These are phyloP conservation scores for Pachycephala philippinensis DNA, from an alignment of 2,113 vertebrate species.

Conservation along the genomic window DNA sequence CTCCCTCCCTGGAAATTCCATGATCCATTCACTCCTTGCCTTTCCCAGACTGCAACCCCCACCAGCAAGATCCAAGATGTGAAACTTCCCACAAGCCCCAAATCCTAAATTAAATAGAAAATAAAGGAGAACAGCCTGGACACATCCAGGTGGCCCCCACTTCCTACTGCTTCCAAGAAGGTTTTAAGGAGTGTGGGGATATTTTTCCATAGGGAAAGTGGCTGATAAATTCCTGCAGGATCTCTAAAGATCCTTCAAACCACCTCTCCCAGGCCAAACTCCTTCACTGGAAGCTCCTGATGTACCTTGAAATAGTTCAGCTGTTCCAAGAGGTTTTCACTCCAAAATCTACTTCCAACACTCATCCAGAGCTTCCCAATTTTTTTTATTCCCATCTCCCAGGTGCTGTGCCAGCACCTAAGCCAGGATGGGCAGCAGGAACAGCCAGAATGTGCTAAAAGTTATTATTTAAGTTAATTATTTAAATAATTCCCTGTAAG, in stretches of 20 bases:
- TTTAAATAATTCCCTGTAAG: background rate
- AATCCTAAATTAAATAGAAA: background rate
- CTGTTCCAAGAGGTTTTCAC: background rate
- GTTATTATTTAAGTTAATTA: background rate
- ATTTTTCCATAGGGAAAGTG: background rate
- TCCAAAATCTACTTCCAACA: background rate
- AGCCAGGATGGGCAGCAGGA: background rate
- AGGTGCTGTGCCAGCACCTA: background rate
- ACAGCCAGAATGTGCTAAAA: background rate
- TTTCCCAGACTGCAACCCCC: background rate
- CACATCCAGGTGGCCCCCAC: too few relatives aligned
- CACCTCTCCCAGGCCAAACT: background rate
- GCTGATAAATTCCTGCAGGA: background rate
- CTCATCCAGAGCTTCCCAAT: background rate
- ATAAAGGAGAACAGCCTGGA: background rate
- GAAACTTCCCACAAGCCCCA: background rate
- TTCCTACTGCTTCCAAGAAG: background rate
- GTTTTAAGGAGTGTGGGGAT: background rate
- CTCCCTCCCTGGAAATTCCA: background rate
- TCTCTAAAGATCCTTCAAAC: background rate
- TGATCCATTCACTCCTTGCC: background rate
- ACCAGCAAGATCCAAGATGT: accelerated
- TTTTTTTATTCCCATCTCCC: background rate
- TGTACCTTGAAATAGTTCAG: accelerated
- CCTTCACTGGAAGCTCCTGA: background rate